Evolutionary conservation across 2,888 invertebrate genomes (phyloP), one percentile per base, ranked within the genome.

Genomic region (Acholoe squamosa): DNA sequence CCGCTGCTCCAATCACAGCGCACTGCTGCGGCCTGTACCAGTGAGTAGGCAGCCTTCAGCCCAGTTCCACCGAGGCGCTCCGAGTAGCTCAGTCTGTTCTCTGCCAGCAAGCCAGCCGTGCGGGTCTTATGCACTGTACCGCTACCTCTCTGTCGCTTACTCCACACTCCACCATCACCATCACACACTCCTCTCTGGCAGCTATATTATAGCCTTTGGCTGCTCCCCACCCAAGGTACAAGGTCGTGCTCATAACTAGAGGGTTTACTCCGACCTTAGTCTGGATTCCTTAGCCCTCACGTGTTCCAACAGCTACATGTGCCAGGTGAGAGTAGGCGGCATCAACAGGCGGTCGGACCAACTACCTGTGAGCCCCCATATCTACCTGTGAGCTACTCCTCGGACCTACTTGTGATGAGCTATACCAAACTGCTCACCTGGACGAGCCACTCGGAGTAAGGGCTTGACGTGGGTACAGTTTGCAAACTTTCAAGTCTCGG

Each of bases 1-100:
- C 34, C 80, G 80, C 80, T 80, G 34, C 34, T 80, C 34, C 80
- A 80, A 76, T 76, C 76, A 76, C 76, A 76, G 76, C 28, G 80
- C 80, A 0, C 12, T 1, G 34, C 34, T 34, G 14, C 12, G 1
- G 34, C 34, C 43, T 33, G 80, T 33, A 16, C n/a, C 80, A 34
- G 43, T 16, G 80, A 22, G 34, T 34, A 14, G 80, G 80, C 80
- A n/a, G 80, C 12, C 80, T 33, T 19, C 16, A 43, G 80, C 43
- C 80, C 12, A 19, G 80, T 33, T 33, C 33, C 33, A 43, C 12
- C 80, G 80, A 19, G 22, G 33, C 31, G 28, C 28, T 76, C 28
- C 1, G 28, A 16, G 22, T 16, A 22, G 25, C 31, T 61, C 61
- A 61, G 61, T 61, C 61, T 19, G 22, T 61, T n/a, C 61, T 61